Conservation (phyloP, 2,888 invertebrate species). For the Heliconius erato region DNA sequence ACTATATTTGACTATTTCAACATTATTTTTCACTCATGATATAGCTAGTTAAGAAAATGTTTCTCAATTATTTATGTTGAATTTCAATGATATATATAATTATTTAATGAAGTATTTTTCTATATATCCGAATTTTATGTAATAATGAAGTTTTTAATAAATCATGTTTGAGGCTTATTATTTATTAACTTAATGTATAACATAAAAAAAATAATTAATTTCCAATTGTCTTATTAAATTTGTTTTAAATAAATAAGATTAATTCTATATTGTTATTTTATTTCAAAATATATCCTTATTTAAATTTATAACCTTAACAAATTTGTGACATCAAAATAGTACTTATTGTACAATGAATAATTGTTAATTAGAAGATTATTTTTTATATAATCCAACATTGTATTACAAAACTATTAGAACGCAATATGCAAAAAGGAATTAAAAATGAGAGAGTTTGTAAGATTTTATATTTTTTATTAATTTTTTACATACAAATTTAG, state of each 20-base stretch:
- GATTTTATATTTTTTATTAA: conserved; percentile 74
- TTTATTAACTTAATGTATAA: conserved; percentile 33
- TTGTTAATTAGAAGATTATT: neutral
- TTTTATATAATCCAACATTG: neutral
- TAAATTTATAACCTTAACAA: neutral
- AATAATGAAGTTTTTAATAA: conserved; percentile 8
- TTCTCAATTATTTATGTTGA: neutral
- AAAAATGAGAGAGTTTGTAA: conserved; percentile 31
- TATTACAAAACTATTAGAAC: neutral
- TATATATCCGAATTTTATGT: neutral
- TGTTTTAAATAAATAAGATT: conserved; percentile 44
- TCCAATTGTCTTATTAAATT: conserved; percentile 41
- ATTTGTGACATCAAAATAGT: neutral
- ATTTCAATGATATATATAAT: neutral
- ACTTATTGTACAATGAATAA: neutral
- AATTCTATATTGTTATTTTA: neutral
- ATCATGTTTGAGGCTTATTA: conserved; percentile 45
- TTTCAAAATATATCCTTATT: neutral
- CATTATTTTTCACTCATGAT: neutral
- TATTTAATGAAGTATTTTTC: neutral
- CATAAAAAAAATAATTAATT: conserved; percentile 10
- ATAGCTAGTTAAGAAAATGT: conserved; percentile 5
- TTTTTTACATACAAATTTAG: conserved; percentile 86
- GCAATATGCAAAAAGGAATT: neutral
- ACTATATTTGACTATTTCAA: neutral